Conservation (phyloP, 2,888 invertebrate species). For the Meteorus colon region DNA sequence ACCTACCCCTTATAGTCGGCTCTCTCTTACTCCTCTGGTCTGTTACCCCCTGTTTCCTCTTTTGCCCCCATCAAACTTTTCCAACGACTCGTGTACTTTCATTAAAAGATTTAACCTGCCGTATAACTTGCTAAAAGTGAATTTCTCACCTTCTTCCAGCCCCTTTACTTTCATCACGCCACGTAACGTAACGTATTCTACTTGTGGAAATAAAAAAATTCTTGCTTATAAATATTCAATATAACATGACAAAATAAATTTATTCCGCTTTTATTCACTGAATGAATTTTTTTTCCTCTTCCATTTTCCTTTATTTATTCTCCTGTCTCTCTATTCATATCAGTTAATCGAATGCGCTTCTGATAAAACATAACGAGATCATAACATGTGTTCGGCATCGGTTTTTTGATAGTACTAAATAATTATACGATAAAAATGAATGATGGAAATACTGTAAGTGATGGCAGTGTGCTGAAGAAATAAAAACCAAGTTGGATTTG, state of each 20-base stretch:
- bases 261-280: background rate
- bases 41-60: constrained; percentile 43
- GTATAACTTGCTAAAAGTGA: constrained; percentile 52
- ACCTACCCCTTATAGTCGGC: background rate
- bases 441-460: too few species aligned
- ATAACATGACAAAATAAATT: constrained; percentile 6
- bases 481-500: too few species aligned
- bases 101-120: constrained; percentile 56
- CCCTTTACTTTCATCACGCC: constrained; percentile 16
- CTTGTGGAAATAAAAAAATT: constrained; percentile 14
- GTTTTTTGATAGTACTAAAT: too few species aligned
- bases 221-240: constrained; percentile 37
- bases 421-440: too few species aligned
- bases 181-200: constrained; percentile 23
- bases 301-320: background rate
- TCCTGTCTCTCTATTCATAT: too few species aligned
- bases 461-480: too few species aligned
- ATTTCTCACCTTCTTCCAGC: constrained; percentile 42
- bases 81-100: constrained; percentile 45
- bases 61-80: constrained; percentile 22
- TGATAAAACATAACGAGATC: too few species aligned
- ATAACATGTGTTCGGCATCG: too few species aligned
- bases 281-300: background rate
- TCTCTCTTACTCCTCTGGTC: background rate
- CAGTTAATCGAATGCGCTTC: too few species aligned